Conservation (phyloP, 1,140 invertebrate species). For the Sycophaga agraensis region DNA sequence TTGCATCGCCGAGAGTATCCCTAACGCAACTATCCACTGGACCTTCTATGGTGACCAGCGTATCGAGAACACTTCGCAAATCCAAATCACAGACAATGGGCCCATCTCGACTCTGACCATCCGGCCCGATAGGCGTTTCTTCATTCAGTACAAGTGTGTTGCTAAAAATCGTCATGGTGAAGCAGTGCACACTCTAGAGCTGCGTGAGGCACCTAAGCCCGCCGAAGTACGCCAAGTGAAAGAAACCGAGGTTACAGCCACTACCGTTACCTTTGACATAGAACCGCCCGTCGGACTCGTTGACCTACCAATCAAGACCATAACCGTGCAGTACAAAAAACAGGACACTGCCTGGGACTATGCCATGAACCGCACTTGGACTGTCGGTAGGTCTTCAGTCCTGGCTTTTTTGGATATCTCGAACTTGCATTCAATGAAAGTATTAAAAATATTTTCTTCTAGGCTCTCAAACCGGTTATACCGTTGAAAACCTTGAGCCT, state of each 20-base stretch:
- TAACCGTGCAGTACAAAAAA: constrained; percentile 75
- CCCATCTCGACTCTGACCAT: constrained; percentile 71
- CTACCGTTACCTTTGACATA: constrained; percentile 79
- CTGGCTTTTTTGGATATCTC: no score
- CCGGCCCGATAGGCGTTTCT: constrained; percentile 67
- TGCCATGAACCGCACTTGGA: constrained; percentile 74
- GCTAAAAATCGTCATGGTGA: constrained; percentile 77
- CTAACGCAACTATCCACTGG: constrained; percentile 90
- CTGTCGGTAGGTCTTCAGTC: constrained; percentile 59
- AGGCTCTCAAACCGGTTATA: constrained; percentile 62
- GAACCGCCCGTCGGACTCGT: constrained; percentile 69
- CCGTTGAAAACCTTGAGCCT: constrained; percentile 78
- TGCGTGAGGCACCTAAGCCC: constrained; percentile 71
- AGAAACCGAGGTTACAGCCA: constrained; percentile 73
- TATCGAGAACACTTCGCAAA: constrained; percentile 58
- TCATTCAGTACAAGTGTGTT: constrained; percentile 78
- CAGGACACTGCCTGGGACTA: constrained; percentile 65
- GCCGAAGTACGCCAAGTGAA: constrained; percentile 60
- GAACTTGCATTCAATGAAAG: no score
- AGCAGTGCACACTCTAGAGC: constrained; percentile 65
- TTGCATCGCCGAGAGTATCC: constrained; percentile 86
- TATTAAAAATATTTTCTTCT: not conserved
- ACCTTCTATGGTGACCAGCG: constrained; percentile 58
- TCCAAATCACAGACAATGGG: constrained; percentile 67
- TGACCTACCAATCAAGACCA: constrained; percentile 73